These are phyloP conservation scores for Danionella dracula DNA, from an alignment of 2,797 vertebrate genomes.

Conservation along the genomic window DNA sequence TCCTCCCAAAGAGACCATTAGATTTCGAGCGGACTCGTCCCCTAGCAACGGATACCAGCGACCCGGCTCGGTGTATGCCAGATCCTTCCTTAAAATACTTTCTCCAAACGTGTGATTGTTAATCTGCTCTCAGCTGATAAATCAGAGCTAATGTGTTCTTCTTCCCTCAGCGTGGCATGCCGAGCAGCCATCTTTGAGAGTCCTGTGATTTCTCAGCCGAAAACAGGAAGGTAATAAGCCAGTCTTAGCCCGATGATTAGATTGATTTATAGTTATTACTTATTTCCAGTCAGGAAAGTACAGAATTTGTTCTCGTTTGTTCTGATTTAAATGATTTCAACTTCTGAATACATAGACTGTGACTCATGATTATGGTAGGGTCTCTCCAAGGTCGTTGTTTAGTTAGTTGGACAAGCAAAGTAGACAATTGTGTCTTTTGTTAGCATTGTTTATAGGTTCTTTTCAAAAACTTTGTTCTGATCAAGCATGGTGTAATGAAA, in stretches of 20 bases:
- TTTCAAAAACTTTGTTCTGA: too few species aligned
- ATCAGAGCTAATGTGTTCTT: not conserved
- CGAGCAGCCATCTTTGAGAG: conserved; percentile 84
- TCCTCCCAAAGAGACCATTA: conserved; percentile 72
- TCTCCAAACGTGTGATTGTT: not conserved
- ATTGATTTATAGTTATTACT: not conserved
- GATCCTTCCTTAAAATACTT: not conserved
- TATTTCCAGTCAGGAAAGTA: too few species aligned
- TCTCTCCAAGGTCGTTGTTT: too few species aligned
- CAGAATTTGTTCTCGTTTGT: too few species aligned
- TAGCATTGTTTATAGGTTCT: too few species aligned
- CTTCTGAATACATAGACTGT: not conserved
- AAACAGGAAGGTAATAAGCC: conserved; percentile 70
- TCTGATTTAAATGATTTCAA: not conserved
- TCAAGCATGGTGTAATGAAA: too few species aligned
- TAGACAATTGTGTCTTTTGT: too few species aligned
- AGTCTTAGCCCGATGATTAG: not conserved
- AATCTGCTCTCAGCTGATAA: not conserved
- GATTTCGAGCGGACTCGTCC: conserved; percentile 67
- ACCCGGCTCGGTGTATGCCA: conserved; percentile 86
- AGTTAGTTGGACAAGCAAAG: too few species aligned
- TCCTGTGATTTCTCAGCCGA: conserved; percentile 75
- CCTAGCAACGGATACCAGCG: conserved; percentile 91
- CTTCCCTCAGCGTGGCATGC: conserved; percentile 74
- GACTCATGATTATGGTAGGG: too few species aligned